Percentiles rank a stretch among this genome's conserved stretches.
Conservation (phyloP, 2,888 invertebrate genomes). For the Drosophila silvestris region DNA sequence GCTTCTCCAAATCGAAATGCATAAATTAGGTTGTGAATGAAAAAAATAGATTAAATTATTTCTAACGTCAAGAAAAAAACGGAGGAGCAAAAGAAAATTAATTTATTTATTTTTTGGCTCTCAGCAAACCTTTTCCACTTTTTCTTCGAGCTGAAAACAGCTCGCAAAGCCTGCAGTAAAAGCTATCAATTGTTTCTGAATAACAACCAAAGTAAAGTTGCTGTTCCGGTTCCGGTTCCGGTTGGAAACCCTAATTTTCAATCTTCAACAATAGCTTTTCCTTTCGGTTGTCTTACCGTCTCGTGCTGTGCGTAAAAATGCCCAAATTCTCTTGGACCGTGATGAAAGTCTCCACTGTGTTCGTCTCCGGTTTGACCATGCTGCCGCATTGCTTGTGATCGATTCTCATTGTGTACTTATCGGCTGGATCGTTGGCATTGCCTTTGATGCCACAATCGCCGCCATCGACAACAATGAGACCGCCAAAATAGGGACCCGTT, state of each 20-base stretch:
- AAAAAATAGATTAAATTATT: no score
- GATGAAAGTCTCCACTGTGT: constrained; percentile 92
- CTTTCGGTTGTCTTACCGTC: constrained; percentile 86
- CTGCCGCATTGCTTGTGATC: constrained; percentile 91
- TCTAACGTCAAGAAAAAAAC: no score
- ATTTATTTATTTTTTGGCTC: not conserved
- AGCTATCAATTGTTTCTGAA: not conserved
- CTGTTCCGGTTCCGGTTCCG: not conserved
- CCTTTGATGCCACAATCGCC: constrained; percentile 91
- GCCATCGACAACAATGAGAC: constrained; percentile 90
- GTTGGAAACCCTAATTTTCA: not conserved
- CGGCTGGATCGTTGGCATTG: constrained; percentile 89
- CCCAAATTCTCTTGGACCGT: constrained; percentile 93
- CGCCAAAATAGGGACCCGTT: constrained; percentile 93
- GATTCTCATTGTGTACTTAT: constrained; percentile 91
- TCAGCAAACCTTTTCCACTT: not conserved
- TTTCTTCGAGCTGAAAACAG: not conserved
- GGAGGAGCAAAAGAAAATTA: no score
- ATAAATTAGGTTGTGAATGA: no score
- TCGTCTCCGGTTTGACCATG: constrained; percentile 89
- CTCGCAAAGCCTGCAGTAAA: not conserved
- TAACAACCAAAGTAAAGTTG: not conserved
- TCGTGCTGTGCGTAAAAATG: constrained; percentile 92
- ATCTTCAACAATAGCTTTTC: not conserved
- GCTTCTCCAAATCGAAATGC: no score